These are phyloP conservation scores for Riparia riparia DNA, from an alignment of 2,113 vertebrate species.

Conservation along the genomic window DNA sequence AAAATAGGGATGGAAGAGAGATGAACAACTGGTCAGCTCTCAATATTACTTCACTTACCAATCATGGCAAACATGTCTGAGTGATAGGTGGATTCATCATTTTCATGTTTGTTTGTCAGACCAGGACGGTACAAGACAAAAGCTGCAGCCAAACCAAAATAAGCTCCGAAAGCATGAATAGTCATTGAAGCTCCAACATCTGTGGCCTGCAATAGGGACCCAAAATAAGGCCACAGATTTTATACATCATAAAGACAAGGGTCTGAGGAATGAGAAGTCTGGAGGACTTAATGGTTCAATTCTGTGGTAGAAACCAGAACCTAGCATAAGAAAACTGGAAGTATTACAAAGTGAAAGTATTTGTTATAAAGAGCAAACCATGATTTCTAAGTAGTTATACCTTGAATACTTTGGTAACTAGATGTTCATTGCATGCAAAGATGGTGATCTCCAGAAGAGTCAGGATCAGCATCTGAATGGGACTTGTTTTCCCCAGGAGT, in stretches of 20 bases:
- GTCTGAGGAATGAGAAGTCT: neutral
- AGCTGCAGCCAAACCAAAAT: conserved; percentile 91
- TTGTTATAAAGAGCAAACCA: neutral
- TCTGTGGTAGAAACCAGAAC: neutral
- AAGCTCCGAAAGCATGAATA: conserved; percentile 94
- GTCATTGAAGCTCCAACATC: conserved; percentile 95
- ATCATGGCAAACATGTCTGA: conserved; percentile 97
- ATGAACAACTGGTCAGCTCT: neutral
- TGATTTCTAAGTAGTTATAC: conserved; percentile 62
- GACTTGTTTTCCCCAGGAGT: conserved; percentile 93
- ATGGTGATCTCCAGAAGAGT: conserved; percentile 88
- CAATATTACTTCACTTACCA: conserved; percentile 75
- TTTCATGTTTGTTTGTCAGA: conserved; percentile 80
- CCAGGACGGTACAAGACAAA: conserved; percentile 84
- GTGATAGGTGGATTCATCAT: conserved; percentile 90
- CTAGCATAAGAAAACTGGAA: neutral
- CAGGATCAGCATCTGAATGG: conserved; percentile 92
- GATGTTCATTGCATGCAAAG: conserved; percentile 88
- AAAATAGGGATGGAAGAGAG: neutral
- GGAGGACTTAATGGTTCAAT: neutral
- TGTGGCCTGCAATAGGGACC: conserved; percentile 77
- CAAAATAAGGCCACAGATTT: neutral
- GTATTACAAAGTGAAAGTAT: neutral
- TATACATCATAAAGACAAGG: neutral
- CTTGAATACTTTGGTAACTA: conserved; percentile 70